Conservation (phyloP, 1,140 invertebrate genomes). For the Goniozus legneri region DNA sequence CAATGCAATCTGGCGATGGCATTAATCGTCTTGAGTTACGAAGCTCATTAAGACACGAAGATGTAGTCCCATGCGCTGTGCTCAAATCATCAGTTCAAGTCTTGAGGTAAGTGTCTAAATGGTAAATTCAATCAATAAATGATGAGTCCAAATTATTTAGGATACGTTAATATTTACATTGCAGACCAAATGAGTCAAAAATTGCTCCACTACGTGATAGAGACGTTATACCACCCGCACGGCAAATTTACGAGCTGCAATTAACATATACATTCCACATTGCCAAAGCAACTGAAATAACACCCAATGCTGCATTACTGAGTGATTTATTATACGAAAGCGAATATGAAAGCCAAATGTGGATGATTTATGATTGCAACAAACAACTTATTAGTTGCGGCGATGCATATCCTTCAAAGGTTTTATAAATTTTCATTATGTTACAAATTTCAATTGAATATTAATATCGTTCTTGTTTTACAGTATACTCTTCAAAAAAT, state of each 20-base stretch:
- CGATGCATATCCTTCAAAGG: constrained; percentile 85
- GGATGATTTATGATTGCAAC: constrained; percentile 93
- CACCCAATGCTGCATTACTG: constrained; percentile 74
- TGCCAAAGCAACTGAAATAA: constrained; percentile 78
- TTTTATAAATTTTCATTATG: constrained; percentile 37
- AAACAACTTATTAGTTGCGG: constrained; percentile 82
- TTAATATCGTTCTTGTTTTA: constrained; percentile 34
- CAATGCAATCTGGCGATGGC: constrained; percentile 74
- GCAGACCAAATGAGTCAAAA: constrained; percentile 76
- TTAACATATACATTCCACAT: constrained; percentile 84
- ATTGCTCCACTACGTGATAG: constrained; percentile 70
- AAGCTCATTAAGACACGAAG: constrained; percentile 71
- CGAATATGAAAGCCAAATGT: constrained; percentile 92
- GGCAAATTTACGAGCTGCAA: constrained; percentile 87
- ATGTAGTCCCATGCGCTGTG: constrained; percentile 70
- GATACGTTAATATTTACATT: no score
- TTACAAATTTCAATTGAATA: constrained; percentile 12
- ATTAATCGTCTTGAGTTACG: constrained; percentile 69
- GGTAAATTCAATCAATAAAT: no score
- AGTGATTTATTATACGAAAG: constrained; percentile 89
- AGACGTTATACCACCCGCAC: constrained; percentile 79
- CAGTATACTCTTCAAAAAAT: constrained; percentile 80
- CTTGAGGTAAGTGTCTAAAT: constrained; percentile 66
- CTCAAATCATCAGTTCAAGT: constrained; percentile 79
- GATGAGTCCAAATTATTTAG: no score